Conservation (phyloP, 1,140 invertebrate species). For the Daktulosphaira vitifoliae region DNA sequence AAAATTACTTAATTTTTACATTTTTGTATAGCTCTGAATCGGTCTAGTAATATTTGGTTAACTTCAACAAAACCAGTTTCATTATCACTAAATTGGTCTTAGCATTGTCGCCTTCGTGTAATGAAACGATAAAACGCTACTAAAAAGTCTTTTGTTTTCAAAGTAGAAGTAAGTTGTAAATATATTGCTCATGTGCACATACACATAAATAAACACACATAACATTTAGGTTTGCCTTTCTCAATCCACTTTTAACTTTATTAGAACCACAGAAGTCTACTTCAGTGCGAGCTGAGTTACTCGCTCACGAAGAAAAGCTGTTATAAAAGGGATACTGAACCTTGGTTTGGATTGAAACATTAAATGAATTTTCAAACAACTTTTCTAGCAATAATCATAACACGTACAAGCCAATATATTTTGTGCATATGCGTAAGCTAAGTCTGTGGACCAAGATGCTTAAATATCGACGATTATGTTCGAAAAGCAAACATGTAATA, state of each 20-base stretch:
- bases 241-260: not conserved
- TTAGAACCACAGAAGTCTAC: constrained; percentile 45
- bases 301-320: constrained; percentile 39
- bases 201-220: no score
- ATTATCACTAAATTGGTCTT: constrained; percentile 41
- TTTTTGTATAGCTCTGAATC: not conserved
- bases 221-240: not conserved
- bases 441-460: not conserved
- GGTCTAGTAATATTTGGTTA: not conserved
- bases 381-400: not conserved
- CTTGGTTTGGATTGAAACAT: not conserved
- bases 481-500: not conserved
- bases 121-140: constrained; percentile 43
- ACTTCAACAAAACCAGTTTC: constrained; percentile 43
- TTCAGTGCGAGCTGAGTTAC: constrained; percentile 39
- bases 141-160: constrained; percentile 43
- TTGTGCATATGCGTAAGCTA: not conserved
- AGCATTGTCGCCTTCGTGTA: constrained; percentile 40
- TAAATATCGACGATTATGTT: not conserved
- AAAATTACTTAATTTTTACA: not conserved
- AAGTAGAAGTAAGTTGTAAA: constrained; percentile 42
- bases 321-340: constrained; percentile 39
- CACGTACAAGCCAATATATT: constrained; percentile 11
- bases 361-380: constrained; percentile 3
- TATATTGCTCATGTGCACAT: no score